Evolutionary conservation across 1,140 invertebrate genomes (phyloP).

Genomic region (Sycobia sp.): DNA sequence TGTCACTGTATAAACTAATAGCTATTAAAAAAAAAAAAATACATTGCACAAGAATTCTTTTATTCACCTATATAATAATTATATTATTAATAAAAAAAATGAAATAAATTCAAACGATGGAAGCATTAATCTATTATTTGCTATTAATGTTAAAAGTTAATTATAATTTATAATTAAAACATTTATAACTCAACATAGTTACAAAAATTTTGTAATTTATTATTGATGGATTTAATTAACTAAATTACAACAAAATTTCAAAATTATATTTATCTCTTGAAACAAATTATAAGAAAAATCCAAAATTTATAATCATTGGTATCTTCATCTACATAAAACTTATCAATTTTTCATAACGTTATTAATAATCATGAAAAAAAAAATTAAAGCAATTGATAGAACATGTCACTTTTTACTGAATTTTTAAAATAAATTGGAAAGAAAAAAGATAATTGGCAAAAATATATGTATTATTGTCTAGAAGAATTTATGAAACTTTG

Average conservation of each 20-base stretch:
- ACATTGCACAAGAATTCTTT: constrained; percentile 26
- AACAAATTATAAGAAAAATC: neutral
- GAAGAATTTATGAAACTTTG: no score
- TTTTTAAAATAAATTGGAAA: no score
- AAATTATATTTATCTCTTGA: neutral
- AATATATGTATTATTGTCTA: no score
- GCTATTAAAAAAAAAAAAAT: constrained; percentile 9
- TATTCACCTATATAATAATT: neutral
- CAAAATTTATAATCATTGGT: no score
- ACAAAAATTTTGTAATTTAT: constrained; percentile 15
- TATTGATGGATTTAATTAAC: constrained; percentile 8
- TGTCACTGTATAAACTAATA: constrained; percentile 13
- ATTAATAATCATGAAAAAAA: no score
- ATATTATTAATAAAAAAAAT: constrained; percentile 15
- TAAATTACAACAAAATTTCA: constrained; percentile 12
- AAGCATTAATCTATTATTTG: constrained; percentile 24
- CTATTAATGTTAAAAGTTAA: constrained; percentile 11
- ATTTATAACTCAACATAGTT: neutral
- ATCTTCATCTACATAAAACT: no score
- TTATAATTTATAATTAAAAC: constrained; percentile 21
- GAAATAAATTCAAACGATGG: constrained; percentile 13
- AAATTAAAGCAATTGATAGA: no score
- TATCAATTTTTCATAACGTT: no score
- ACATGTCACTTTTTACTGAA: no score
- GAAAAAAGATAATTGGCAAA: no score